phyloP scores from a whole-genome alignment of 2,797 vertebrate genomes.

The Vireo griseus region DNA sequence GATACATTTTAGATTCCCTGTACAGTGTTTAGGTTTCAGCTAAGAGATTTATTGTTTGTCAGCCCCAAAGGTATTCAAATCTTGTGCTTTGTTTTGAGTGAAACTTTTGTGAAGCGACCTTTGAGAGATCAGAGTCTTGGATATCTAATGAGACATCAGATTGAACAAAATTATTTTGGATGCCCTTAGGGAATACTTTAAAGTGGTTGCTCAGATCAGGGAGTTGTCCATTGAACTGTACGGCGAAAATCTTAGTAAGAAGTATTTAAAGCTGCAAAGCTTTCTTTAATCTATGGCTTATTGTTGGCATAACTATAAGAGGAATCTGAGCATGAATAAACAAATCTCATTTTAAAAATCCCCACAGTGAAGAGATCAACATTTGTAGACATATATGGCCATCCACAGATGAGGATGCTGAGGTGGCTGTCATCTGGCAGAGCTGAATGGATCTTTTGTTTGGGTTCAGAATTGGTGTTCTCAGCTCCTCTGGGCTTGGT shows the following conservation, averaged over 20 bases:
- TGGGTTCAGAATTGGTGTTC: neutral
- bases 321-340: constrained; percentile 40
- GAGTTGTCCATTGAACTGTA: constrained; percentile 55
- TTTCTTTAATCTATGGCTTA: constrained; percentile 52
- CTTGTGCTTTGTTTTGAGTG: constrained; percentile 10
- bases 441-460: neutral
- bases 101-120: constrained; percentile 37
- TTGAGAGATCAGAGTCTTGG: constrained; percentile 42
- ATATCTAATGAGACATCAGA: constrained; percentile 38
- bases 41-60: constrained; percentile 19
- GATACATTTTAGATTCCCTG: neutral
- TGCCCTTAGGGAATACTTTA: constrained; percentile 51
- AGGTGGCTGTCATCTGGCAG: neutral
- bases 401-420: neutral
- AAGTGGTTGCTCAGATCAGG: constrained; percentile 59
- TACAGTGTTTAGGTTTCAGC: constrained; percentile 9
- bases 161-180: constrained; percentile 51
- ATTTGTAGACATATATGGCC: neutral
- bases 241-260: neutral
- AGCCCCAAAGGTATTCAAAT: constrained; percentile 28
- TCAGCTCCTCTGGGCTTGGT: neutral
- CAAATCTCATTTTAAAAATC: constrained; percentile 32
- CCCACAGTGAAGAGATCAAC: constrained; percentile 2
- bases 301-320: constrained; percentile 48
- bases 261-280: constrained; percentile 11